Evolutionary conservation across 2,888 invertebrate genomes (phyloP), one percentile per base, ranked within the genome.

Genomic region (Chymomyza amoena): DNA sequence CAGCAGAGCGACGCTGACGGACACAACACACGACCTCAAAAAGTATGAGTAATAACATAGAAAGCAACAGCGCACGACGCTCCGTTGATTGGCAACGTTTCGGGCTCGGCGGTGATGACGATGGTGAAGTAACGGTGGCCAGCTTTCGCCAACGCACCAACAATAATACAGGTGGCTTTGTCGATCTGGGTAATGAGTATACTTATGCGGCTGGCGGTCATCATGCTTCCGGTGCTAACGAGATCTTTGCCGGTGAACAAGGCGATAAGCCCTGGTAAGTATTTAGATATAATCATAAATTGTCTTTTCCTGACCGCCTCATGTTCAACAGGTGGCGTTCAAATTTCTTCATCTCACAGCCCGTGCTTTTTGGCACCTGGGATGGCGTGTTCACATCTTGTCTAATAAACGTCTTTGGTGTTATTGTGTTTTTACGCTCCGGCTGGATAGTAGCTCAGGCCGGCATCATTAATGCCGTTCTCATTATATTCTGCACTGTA

Each of bases 331-430:
- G 98, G 98, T 98, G 98, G 98, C 97, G 97, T 92, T 96, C 97
- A 39, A 98, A 98, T 90, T 98, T 99, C 92, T 98, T 99, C 90
- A 96, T 99, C 92, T 97, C 97, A 45, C 97, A 98, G 91, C 98
- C 98, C 50, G 96, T 98, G 66, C 93, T 98, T 64, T 99, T 99
- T 93, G 98, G 99, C 15, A 98, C 98, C 1, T 99, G 92, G 92
- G 99, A 99, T 92, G 99, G 99, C 76, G 99, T 99, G 7, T 99
- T 98, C 91, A 98, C 98, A 67, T 98, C 98, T 64, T 98, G 98
- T 90, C 95, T 99, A 87, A 98, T 99, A 89, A 99, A 99, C 92
- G 97, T 99, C 70, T 98, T 99, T 93, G 98, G 99, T n/a, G 98
- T 99, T 0, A 98, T 99, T 91, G 98, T 99, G 72, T 99, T 99